Conservation (phyloP, 1,140 invertebrate species). For the Tetramorium alpestre region DNA sequence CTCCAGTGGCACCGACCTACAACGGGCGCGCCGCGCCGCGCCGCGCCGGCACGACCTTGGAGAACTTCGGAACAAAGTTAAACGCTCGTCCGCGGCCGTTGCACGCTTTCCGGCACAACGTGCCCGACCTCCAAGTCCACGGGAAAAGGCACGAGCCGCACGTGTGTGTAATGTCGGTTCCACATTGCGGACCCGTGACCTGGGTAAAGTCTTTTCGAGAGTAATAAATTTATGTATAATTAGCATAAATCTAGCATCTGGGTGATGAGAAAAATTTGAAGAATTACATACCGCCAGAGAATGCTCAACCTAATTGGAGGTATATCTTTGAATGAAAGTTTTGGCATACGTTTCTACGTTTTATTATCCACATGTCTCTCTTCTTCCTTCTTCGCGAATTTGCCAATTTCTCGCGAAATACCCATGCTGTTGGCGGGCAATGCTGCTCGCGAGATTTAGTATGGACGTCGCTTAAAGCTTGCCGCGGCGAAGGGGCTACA, state of each 20-base stretch:
- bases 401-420: neutral
- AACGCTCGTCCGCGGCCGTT: constrained; percentile 73
- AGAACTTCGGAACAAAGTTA: constrained; percentile 84
- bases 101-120: constrained; percentile 58
- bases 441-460: neutral
- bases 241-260: neutral
- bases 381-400: neutral
- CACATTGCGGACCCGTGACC: neutral
- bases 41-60: constrained; percentile 80
- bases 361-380: neutral
- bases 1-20: constrained; percentile 80
- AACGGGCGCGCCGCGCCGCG: constrained; percentile 60
- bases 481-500: constrained; percentile 53
- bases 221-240: neutral
- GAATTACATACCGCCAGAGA: too few relatives aligned
- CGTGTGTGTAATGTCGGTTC: constrained; percentile 12
- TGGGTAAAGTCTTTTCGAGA: neutral
- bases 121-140: constrained; percentile 50
- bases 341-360: neutral
- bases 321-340: neutral
- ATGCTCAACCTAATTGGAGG: neutral
- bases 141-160: constrained; percentile 36
- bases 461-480: constrained; percentile 20
- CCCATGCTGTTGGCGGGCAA: neutral
- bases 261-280: neutral